Conservation (phyloP, 1,140 invertebrate species). For the Leptestheria dahalacensis region DNA sequence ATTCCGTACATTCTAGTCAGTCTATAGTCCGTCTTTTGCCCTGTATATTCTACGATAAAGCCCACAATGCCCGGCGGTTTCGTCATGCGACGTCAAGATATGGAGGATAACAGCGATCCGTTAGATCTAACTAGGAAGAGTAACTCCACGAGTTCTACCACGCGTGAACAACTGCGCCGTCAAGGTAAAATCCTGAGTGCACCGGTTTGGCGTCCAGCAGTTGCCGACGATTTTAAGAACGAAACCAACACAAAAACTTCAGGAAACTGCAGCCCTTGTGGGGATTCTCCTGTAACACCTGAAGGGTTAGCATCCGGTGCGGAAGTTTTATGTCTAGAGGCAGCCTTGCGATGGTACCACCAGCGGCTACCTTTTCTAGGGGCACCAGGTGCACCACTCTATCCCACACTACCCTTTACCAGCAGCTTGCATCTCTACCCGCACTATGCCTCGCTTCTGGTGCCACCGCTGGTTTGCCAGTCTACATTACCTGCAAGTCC, state of each 20-base stretch:
- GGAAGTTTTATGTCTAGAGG: neutral
- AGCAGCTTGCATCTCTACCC: neutral
- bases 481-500: neutral
- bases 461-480: neutral
- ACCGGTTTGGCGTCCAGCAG: neutral
- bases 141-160: neutral
- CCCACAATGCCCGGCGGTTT: neutral
- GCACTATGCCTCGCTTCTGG: neutral
- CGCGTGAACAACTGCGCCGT: neutral
- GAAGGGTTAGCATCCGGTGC: neutral
- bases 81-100: neutral
- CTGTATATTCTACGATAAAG: neutral
- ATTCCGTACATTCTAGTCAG: neutral
- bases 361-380: neutral
- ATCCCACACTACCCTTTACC: neutral
- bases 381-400: neutral
- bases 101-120: neutral
- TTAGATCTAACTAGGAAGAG: neutral
- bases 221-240: neutral
- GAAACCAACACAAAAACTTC: neutral
- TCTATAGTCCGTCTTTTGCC: too few species aligned
- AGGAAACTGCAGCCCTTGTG: neutral
- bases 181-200: neutral
- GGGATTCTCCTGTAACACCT: neutral
- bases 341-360: constrained; percentile 6